A percentile compares a stretch with the other conserved stretches of the same genome.
Conservation (phyloP, 2,888 invertebrate species). For the Geophilus truncorum region DNA sequence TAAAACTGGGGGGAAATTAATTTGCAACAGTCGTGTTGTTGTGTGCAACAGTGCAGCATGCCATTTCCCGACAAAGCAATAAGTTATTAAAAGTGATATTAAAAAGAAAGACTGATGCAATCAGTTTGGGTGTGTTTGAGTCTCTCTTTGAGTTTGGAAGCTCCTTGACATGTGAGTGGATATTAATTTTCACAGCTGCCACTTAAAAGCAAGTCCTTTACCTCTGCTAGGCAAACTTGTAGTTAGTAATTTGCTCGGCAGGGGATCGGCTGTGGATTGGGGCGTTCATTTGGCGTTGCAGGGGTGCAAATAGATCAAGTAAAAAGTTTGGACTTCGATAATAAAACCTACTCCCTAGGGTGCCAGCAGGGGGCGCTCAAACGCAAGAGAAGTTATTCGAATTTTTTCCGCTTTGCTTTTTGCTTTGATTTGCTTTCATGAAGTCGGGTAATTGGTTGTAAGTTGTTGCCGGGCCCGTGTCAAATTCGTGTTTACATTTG, state of each 20-base stretch:
- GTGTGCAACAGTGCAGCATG: too few species aligned
- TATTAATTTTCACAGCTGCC: constrained; percentile 10
- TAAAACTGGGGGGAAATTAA: too few species aligned
- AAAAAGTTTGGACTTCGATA: background rate
- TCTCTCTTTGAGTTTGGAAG: background rate
- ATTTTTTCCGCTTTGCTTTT: background rate
- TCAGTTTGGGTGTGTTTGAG: background rate
- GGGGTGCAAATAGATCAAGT: constrained; percentile 3
- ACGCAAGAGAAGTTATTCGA: background rate
- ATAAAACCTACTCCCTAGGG: background rate
- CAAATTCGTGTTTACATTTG: background rate
- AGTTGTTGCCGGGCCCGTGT: background rate
- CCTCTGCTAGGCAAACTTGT: background rate
- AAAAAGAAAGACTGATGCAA: background rate
- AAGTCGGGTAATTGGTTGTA: background rate
- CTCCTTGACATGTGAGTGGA: background rate
- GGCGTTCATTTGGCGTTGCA: background rate
- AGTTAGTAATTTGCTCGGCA: constrained; percentile 10
- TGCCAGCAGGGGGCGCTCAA: background rate
- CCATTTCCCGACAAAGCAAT: background rate
- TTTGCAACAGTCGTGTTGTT: too few species aligned
- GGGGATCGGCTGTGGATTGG: background rate
- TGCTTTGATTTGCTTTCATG: background rate
- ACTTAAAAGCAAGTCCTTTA: background rate
- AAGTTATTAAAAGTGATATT: background rate